These are phyloP conservation scores for Temnothorax nylanderi DNA, from an alignment of 1,140 invertebrate genomes.

Conservation along the genomic window DNA sequence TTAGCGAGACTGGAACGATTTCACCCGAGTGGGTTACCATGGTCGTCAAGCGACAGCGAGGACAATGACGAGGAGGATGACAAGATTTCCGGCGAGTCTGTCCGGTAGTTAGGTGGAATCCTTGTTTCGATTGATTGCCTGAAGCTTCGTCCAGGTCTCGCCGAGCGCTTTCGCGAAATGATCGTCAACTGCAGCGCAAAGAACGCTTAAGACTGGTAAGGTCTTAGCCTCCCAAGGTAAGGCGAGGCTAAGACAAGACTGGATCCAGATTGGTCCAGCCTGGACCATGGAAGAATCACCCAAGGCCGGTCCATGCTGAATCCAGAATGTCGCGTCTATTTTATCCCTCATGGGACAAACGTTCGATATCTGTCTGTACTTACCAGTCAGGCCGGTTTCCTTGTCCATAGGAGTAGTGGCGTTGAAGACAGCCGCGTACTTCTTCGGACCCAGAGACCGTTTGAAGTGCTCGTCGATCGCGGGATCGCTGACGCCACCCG, in stretches of 20 bases:
- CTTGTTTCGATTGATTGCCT: slow-evolving; percentile 86
- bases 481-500: slow-evolving; percentile 89
- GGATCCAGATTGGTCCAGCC: neutral
- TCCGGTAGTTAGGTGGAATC: slow-evolving; percentile 79
- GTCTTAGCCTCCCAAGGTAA: too few species aligned
- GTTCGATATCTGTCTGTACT: slow-evolving; percentile 48
- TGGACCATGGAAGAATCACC: neutral
- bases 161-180: slow-evolving; percentile 98
- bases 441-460: slow-evolving; percentile 93
- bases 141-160: slow-evolving; percentile 96
- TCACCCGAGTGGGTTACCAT: slow-evolving; percentile 26
- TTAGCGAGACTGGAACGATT: slow-evolving; percentile 67
- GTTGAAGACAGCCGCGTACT: slow-evolving; percentile 93
- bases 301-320: neutral
- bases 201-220: slow-evolving; percentile 7
- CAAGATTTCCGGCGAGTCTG: slow-evolving; percentile 21
- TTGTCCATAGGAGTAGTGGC: slow-evolving; percentile 83
- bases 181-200: slow-evolving; percentile 90
- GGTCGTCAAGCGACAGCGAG: slow-evolving; percentile 17
- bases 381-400: slow-evolving; percentile 82
- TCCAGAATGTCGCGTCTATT: neutral
- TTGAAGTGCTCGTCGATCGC: slow-evolving; percentile 98
- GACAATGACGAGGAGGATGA: slow-evolving; percentile 14
- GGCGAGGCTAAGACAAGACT: neutral
- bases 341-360: neutral